These are phyloP conservation scores for Himalopsyche tibetana DNA, from an alignment of 2,888 invertebrate genomes.

Conservation along the genomic window DNA sequence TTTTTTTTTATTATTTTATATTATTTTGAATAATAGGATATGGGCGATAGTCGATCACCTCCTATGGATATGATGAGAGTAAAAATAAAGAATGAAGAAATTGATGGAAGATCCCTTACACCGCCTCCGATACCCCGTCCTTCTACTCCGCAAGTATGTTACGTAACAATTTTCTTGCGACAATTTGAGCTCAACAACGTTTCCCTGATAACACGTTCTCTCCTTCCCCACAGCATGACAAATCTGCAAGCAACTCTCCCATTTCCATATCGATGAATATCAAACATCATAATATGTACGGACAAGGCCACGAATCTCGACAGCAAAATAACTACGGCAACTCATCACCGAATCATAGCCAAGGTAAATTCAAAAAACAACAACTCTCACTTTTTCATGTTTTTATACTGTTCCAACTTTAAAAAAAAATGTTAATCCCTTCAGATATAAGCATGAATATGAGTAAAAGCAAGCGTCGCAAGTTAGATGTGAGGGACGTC, in stretches of 20 bases:
- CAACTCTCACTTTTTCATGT: background rate
- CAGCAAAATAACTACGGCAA: conserved; percentile 50
- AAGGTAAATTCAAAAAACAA: background rate
- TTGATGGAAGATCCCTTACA: conserved; percentile 69
- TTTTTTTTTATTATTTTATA: too few species aligned
- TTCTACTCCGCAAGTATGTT: conserved; percentile 54
- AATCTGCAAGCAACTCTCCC: conserved; percentile 64
- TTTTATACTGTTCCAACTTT: background rate
- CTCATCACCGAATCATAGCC: conserved; percentile 45
- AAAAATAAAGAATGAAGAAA: conserved; percentile 55
- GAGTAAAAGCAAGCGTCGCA: conserved; percentile 79
- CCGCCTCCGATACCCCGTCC: conserved; percentile 67
- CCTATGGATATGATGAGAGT: conserved; percentile 56
- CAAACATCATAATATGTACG: conserved; percentile 62
- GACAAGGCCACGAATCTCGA: conserved; percentile 44
- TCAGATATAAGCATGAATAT: conserved; percentile 68
- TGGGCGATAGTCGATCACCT: conserved; percentile 64
- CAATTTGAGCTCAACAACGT: background rate
- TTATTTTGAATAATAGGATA: conserved; percentile 59
- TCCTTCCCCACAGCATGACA: conserved; percentile 51
- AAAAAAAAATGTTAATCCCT: background rate
- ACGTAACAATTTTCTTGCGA: too few species aligned
- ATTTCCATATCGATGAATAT: conserved; percentile 66
- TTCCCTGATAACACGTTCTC: background rate
- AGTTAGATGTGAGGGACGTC: conserved; percentile 88